A percentile compares a stretch with the other conserved stretches of the same genome.
phyloP scores from a whole-genome alignment of 2,888 invertebrate species.

The Tolmerus cingulatus region DNA sequence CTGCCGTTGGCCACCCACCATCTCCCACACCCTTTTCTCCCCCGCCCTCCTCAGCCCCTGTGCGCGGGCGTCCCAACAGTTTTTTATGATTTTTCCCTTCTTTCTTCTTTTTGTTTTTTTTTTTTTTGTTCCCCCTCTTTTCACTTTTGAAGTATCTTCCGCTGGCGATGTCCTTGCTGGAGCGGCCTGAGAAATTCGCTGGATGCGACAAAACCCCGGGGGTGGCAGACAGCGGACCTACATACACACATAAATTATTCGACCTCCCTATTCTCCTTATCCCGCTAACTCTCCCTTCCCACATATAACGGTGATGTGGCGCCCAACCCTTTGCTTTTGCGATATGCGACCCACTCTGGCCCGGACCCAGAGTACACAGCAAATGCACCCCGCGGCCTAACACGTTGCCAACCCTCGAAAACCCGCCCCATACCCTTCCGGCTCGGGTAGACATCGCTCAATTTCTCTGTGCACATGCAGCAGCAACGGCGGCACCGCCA shows the following conservation, averaged over 20 bases:
- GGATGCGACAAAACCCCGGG: conserved; percentile 24
- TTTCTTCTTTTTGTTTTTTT: neutral
- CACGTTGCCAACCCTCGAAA: neutral
- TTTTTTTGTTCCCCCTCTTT: neutral
- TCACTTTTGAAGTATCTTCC: conserved; percentile 37
- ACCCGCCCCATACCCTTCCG: neutral
- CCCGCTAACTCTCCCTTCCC: no score
- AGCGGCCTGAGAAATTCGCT: conserved; percentile 24
- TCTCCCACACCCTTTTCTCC: neutral
- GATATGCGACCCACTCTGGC: neutral
- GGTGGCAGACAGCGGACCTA: conserved; percentile 31
- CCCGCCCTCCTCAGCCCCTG: neutral
- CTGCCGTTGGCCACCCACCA: conserved; percentile 16
- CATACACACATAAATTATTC: conserved; percentile 32
- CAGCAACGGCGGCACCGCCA: neutral
- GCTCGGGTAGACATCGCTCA: conserved; percentile 21
- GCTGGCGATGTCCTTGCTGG: conserved; percentile 26
- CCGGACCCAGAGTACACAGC: neutral
- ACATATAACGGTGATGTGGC: neutral
- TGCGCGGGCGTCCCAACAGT: neutral
- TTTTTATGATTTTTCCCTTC: conserved; percentile 19
- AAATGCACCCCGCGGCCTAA: conserved; percentile 11
- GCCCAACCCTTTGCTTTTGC: neutral
- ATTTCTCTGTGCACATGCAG: conserved; percentile 27
- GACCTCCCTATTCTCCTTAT: neutral